A percentile compares a stretch with the other conserved stretches of the same genome.
Conservation (phyloP, 2,113 vertebrate genomes). For the Micronycteris hirsuta region DNA sequence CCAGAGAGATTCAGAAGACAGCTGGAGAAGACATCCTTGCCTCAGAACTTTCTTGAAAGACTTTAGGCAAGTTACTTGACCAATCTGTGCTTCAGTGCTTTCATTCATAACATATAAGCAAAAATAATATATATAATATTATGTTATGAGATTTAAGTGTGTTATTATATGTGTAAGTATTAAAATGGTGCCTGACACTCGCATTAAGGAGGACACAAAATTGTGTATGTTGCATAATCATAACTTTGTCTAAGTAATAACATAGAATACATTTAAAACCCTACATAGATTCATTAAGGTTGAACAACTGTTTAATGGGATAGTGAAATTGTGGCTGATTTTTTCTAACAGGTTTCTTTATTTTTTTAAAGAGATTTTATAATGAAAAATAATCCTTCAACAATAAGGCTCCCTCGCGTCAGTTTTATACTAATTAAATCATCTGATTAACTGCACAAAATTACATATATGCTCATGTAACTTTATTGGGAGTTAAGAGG, state of each 20-base stretch:
- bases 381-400: constrained; percentile 19
- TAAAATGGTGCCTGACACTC: neutral
- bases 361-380: neutral
- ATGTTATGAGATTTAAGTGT: neutral
- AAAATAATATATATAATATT: neutral
- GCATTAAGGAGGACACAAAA: neutral
- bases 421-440: neutral
- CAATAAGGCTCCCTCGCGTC: neutral
- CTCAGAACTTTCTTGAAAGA: neutral
- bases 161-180: neutral
- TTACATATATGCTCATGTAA: neutral
- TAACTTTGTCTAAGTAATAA: neutral
- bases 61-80: neutral
- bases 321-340: neutral
- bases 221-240: neutral
- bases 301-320: neutral
- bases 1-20: neutral
- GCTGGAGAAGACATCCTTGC: neutral
- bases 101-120: neutral
- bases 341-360: neutral
- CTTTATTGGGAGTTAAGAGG: neutral
- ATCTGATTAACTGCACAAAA: neutral
- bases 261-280: neutral
- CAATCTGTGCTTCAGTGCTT: neutral
- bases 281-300: neutral